Conservation (phyloP, 2,888 invertebrate species). For the Liposcelis brunnea region DNA sequence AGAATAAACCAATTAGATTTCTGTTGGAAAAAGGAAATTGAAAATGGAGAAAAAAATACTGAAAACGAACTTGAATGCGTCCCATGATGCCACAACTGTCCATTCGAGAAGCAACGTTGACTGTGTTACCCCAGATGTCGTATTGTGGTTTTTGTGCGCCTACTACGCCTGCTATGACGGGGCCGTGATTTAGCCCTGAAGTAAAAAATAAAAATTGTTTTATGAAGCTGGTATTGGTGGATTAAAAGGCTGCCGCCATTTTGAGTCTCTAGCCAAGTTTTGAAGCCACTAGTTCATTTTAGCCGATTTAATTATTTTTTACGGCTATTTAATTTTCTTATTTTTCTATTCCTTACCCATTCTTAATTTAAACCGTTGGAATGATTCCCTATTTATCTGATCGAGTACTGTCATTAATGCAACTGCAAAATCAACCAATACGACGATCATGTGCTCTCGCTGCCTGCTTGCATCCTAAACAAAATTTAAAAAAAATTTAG, state of each 20-base stretch:
- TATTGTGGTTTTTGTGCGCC: slow-evolving; percentile 97
- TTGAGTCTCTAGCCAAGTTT: neutral
- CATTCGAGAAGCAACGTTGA: slow-evolving; percentile 94
- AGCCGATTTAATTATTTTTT: slow-evolving; percentile 7
- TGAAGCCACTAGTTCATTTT: neutral
- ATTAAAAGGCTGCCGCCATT: neutral
- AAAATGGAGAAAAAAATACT: too few relatives aligned
- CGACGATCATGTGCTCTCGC: slow-evolving; percentile 72
- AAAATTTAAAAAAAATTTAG: too few relatives aligned
- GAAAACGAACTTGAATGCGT: slow-evolving; percentile 54
- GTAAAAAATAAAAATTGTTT: slow-evolving; percentile 9
- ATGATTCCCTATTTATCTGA: slow-evolving; percentile 90
- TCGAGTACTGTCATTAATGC: slow-evolving; percentile 83
- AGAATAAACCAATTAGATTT: neutral
- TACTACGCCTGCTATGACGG: slow-evolving; percentile 91
- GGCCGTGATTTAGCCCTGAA: slow-evolving; percentile 69
- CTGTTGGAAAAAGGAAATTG: too few relatives aligned
- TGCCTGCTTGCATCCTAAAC: slow-evolving; percentile 52
- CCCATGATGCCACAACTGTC: slow-evolving; percentile 89
- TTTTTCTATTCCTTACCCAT: slow-evolving; percentile 48
- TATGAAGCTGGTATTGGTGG: neutral
- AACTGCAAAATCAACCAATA: slow-evolving; percentile 87
- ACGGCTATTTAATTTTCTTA: neutral
- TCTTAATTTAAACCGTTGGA: slow-evolving; percentile 86
- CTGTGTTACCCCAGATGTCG: slow-evolving; percentile 98